A percentile compares a stretch with the other conserved stretches of the same genome.
Evolutionary conservation across 2,888 invertebrate species (phyloP).

Genomic region (Euphydryas editha): DNA sequence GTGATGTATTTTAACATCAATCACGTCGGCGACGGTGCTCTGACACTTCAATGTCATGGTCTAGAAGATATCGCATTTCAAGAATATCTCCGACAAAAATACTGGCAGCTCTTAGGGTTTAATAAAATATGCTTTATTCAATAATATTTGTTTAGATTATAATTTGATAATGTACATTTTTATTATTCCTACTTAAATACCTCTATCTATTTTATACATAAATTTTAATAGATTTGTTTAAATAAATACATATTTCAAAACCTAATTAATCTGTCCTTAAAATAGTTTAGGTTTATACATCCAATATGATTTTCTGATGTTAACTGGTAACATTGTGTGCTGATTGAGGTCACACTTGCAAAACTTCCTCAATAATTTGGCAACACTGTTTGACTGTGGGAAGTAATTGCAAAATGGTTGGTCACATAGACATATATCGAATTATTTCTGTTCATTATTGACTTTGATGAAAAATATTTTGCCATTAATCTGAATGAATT

Average conservation of each 20-base stretch:
- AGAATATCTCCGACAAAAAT: constrained; percentile 14
- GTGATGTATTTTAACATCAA: constrained; percentile 43
- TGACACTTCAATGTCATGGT: constrained; percentile 67
- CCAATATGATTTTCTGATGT: not conserved
- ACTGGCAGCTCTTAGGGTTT: not conserved
- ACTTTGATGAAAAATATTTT: no score
- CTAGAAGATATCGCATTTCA: constrained; percentile 49
- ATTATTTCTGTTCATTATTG: no score
- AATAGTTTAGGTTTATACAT: no score
- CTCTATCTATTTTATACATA: no score
- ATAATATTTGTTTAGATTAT: no score
- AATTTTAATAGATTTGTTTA: no score
- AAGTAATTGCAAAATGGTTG: not conserved
- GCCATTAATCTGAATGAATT: no score
- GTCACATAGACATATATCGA: constrained; percentile 7
- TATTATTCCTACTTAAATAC: no score
- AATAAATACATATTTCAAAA: no score
- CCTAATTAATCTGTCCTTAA: no score
- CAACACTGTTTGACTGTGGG: constrained; percentile 12
- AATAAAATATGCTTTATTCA: no score
- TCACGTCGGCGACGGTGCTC: constrained; percentile 47
- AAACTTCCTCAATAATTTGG: constrained; percentile 29
- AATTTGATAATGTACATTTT: no score
- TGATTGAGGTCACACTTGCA: constrained; percentile 20
- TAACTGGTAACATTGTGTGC: constrained; percentile 14